A percentile compares a stretch with the other conserved stretches of the same genome.
Conservation (phyloP, 1,140 invertebrate species). For the Panagrolaimus sp. region DNA sequence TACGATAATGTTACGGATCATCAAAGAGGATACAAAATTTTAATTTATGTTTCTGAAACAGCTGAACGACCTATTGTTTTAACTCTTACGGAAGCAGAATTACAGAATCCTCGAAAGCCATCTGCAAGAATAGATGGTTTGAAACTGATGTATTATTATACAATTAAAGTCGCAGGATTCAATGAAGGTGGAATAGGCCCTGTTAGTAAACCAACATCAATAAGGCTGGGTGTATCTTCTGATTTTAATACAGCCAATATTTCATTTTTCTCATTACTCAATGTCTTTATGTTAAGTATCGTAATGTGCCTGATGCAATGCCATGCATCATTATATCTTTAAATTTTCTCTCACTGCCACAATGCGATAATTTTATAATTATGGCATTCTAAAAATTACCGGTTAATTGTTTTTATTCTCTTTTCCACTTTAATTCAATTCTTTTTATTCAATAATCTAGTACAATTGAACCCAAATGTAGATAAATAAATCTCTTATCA, state of each 20-base stretch:
- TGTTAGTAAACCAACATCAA: conserved; percentile 12
- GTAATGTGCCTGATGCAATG: too few species aligned
- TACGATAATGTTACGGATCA: conserved; percentile 18
- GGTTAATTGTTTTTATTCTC: too few species aligned
- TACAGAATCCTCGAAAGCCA: conserved; percentile 26
- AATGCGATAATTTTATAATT: too few species aligned
- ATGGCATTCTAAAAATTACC: too few species aligned
- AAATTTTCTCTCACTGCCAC: too few species aligned
- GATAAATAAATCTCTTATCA: too few species aligned
- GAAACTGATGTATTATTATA: conserved; percentile 39
- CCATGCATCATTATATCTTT: too few species aligned
- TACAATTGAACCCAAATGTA: too few species aligned
- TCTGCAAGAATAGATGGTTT: conserved; percentile 37
- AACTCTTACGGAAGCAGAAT: conserved; percentile 26
- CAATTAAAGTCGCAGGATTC: conserved; percentile 30
- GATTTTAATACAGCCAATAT: background rate
- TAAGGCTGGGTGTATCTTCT: background rate
- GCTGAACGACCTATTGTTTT: conserved; percentile 30
- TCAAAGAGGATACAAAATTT: conserved; percentile 20
- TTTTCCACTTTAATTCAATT: too few species aligned
- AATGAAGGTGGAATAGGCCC: conserved; percentile 18
- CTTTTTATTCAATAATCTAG: too few species aligned
- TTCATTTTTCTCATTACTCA: too few species aligned
- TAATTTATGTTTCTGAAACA: conserved; percentile 33
- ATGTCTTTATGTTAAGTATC: too few species aligned